These are phyloP conservation scores for Aegithalos caudatus DNA, from an alignment of 2,113 vertebrate genomes.

Conservation along the genomic window DNA sequence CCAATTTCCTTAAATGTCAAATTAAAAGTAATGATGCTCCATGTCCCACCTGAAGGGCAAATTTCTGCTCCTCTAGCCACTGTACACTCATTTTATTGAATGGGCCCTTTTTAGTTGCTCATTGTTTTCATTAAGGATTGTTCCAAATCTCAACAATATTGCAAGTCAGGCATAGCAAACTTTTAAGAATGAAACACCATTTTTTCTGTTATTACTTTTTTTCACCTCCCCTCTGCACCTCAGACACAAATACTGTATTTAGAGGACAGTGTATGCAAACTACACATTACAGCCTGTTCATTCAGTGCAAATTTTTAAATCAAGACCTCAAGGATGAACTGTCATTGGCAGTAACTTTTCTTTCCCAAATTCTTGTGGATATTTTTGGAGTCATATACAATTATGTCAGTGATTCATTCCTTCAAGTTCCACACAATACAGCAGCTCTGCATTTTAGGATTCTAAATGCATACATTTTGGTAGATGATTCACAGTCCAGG, in stretches of 20 bases:
- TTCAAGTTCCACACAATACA: neutral
- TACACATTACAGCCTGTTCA: neutral
- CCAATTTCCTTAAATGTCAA: neutral
- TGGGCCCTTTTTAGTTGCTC: neutral
- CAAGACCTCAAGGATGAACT: neutral
- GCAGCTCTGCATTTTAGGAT: neutral
- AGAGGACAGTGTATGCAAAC: neutral
- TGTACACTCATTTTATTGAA: neutral
- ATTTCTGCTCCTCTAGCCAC: neutral
- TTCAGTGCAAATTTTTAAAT: neutral
- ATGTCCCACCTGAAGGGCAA: neutral
- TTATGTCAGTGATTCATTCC: neutral
- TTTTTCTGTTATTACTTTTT: neutral
- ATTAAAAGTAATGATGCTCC: neutral
- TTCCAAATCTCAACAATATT: neutral
- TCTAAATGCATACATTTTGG: neutral
- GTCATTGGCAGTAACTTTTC: neutral
- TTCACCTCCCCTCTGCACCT: neutral
- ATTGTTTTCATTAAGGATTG: neutral
- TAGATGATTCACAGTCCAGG: neutral
- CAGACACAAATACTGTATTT: neutral
- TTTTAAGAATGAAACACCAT: neutral
- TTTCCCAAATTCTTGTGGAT: neutral
- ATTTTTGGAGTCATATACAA: neutral
- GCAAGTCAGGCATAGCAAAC: neutral